Evolutionary conservation across 2,797 vertebrate genomes (phyloP).

Genomic region (Nyctalus aviator): DNA sequence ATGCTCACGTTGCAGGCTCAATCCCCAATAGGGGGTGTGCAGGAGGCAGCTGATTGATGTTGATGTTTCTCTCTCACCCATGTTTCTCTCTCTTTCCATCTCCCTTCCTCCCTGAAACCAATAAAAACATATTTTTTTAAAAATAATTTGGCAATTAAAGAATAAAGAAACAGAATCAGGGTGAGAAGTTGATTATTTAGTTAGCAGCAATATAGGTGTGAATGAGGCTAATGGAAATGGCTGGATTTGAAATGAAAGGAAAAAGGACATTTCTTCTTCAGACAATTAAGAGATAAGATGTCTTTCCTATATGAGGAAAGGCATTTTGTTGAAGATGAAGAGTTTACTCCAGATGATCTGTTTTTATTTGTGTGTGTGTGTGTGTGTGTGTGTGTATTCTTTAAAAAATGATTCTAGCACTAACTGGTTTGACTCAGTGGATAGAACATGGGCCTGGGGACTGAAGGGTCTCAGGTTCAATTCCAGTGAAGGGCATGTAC

Average conservation of each 20-base stretch:
- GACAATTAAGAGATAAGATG: background rate
- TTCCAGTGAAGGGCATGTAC: too few relatives aligned
- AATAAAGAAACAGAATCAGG: background rate
- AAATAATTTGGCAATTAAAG: background rate
- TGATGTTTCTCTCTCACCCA: too few relatives aligned
- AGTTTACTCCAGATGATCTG: background rate
- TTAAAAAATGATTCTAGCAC: background rate
- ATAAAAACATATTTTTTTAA: too few relatives aligned
- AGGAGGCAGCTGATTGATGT: too few relatives aligned
- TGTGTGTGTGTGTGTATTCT: background rate
- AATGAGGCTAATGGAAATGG: background rate
- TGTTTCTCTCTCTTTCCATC: too few relatives aligned
- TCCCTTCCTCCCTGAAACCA: too few relatives aligned
- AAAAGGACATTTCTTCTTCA: background rate
- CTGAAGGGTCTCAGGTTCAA: too few relatives aligned
- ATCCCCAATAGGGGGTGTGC: too few relatives aligned
- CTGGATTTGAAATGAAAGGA: constrained; percentile 9
- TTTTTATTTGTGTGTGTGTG: background rate
- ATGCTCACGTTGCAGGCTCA: too few relatives aligned
- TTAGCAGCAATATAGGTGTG: background rate
- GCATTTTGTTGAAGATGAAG: background rate
- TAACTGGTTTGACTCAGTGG: too few relatives aligned
- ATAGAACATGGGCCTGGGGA: too few relatives aligned
- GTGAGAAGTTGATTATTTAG: background rate
- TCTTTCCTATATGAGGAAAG: background rate